A percentile compares a stretch with the other conserved stretches of the same genome.
phyloP scores from a whole-genome alignment of 2,113 vertebrate species.

The Hydrolagus affinis region DNA sequence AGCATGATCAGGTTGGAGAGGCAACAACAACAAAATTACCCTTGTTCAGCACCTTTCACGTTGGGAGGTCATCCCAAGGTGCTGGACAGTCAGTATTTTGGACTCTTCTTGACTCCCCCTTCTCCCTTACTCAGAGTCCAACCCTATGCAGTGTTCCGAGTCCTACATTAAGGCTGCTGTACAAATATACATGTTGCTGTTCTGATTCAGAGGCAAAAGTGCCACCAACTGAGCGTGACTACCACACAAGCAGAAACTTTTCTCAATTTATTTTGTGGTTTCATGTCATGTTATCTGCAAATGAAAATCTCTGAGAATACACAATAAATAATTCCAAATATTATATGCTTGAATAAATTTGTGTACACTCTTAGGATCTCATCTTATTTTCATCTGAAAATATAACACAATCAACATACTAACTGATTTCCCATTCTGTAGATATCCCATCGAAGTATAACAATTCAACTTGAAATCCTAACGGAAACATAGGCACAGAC shows the following conservation, averaged over 20 bases:
- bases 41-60: too few species aligned
- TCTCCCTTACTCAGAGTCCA: too few species aligned
- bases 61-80: too few species aligned
- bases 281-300: background rate
- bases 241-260: background rate
- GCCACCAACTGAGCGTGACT: background rate
- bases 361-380: background rate
- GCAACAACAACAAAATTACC: too few species aligned
- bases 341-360: background rate
- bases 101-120: too few species aligned
- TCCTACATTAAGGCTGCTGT: too few species aligned
- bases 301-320: background rate
- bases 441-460: background rate
- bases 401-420: background rate
- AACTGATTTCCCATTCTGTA: background rate
- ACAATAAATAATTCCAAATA: background rate
- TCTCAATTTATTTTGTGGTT: background rate
- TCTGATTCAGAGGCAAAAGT: too few species aligned
- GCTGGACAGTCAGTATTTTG: too few species aligned
- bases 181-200: too few species aligned
- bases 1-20: too few species aligned
- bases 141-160: too few species aligned
- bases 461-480: background rate
- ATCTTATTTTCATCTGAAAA: background rate
- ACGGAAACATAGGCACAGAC: too few species aligned